Evolutionary conservation across 2,797 vertebrate species (phyloP).

Genomic region (Anguilla marmorata): DNA sequence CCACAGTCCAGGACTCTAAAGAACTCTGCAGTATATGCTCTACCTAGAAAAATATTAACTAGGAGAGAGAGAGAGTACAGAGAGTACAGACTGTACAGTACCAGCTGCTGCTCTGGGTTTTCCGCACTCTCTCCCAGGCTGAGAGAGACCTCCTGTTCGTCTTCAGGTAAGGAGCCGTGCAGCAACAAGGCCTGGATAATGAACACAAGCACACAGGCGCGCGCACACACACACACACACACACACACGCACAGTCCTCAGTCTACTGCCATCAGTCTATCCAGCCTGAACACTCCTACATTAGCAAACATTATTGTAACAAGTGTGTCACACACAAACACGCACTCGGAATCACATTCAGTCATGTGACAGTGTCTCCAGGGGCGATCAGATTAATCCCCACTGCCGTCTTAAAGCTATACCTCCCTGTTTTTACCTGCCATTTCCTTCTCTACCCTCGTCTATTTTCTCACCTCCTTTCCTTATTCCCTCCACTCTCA

Average conservation of each 20-base stretch:
- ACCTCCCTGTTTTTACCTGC: not conserved
- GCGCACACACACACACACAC: slow-evolving; percentile 3
- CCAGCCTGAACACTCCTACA: too few species aligned
- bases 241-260: not conserved
- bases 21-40: slow-evolving; percentile 27
- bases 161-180: slow-evolving; percentile 87
- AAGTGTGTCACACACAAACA: not conserved
- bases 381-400: slow-evolving; percentile 24
- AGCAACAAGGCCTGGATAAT: slow-evolving; percentile 84
- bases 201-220: slow-evolving; percentile 24
- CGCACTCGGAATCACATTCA: not conserved
- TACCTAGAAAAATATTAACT: not conserved
- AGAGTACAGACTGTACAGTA: slow-evolving; percentile 53
- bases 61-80: slow-evolving; percentile 1
- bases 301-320: not conserved
- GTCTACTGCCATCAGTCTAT: not conserved
- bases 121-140: slow-evolving; percentile 76
- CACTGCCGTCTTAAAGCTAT: slow-evolving; percentile 28
- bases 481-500: not conserved
- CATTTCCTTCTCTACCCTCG: not conserved
- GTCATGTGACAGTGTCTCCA: slow-evolving; percentile 45
- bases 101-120: slow-evolving; percentile 87
- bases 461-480: not conserved
- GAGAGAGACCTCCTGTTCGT: slow-evolving; percentile 84
- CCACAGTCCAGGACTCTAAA: not conserved